These are phyloP conservation scores for Penaeus chinensis DNA, from an alignment of 1,140 invertebrate genomes.

Conservation along the genomic window DNA sequence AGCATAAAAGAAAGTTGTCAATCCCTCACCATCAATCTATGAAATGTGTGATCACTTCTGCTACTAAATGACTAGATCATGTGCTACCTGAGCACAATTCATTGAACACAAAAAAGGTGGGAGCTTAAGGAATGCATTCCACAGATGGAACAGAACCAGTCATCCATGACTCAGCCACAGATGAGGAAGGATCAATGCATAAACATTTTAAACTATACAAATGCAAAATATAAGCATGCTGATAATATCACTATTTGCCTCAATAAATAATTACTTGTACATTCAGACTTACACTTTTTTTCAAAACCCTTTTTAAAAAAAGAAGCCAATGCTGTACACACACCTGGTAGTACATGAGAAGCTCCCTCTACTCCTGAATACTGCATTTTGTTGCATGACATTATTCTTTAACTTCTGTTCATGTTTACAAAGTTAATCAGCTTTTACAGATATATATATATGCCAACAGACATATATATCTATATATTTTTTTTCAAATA, in stretches of 20 bases:
- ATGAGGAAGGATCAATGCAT: no score
- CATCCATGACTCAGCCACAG: no score
- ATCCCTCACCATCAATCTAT: background rate
- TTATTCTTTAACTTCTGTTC: background rate
- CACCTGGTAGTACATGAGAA: no score
- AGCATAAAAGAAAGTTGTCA: background rate
- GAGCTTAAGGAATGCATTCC: constrained; percentile 13
- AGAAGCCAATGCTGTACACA: no score
- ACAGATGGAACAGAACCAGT: no score
- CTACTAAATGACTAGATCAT: constrained; percentile 50
- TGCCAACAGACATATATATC: constrained; percentile 12
- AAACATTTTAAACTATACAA: background rate
- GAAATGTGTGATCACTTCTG: background rate
- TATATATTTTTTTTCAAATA: constrained; percentile 1
- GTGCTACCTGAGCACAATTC: constrained; percentile 35
- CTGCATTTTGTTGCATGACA: background rate
- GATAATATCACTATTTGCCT: constrained; percentile 3
- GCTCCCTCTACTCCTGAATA: no score
- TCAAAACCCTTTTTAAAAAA: no score
- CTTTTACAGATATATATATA: background rate
- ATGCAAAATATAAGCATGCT: constrained; percentile 4
- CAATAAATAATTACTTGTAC: background rate
- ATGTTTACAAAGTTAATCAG: constrained; percentile 12
- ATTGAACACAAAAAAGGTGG: constrained; percentile 55
- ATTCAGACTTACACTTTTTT: background rate